Base-by-base conservation (phyloP, 2,113 vertebrate genomes). In the Mustelus asterias region DNA sequence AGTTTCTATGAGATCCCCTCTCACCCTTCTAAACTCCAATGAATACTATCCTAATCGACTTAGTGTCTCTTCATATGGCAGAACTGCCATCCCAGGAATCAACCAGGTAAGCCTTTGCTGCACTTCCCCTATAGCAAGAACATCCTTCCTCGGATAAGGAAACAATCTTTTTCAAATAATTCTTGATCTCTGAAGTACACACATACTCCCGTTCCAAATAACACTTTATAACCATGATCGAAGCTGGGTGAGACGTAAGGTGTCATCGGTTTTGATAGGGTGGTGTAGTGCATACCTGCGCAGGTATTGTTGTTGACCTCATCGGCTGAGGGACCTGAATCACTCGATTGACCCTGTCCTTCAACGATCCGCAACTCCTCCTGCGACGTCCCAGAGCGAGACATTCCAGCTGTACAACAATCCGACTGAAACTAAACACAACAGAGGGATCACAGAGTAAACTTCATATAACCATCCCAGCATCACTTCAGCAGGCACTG, bases 301-400 rank as follows among this genome's bases (percentile, higher is more conserved):
- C 99, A 99, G 96, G 99, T 99, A 96, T 99, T 99, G 97, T 99
- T 99, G 98, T 99, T 99, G 97, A 99, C 99, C 95, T 99, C 99
- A 0, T 99, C 99, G 0, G 99, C 99, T 0, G 99, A 99, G 0
- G 98, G 98, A 0, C 97, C 98, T 0, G 97, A 70, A 0, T 99
- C 99, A 3, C 98, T 96, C 0, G 97, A 98, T 96, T 99, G 99
- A 0, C 99, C 99, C 96, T 99, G 98, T n/a, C 89, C 86, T 96
- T 99, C 99, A 0, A 99, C 99, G 0, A 99, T 98, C 65, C 99
- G 98, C 95, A 99, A 98, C 97, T 99, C 99, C 96, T 99, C 99
- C 97, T 99, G 99, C 37, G 99, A 99, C 13, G 98, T 97, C 48
- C 98, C 99, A 0, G 98, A 98, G 80, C 97, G 98, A 80, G 99